Evolutionary conservation across 2,888 invertebrate species (phyloP).

Genomic region (Bhutanitis thaidina): DNA sequence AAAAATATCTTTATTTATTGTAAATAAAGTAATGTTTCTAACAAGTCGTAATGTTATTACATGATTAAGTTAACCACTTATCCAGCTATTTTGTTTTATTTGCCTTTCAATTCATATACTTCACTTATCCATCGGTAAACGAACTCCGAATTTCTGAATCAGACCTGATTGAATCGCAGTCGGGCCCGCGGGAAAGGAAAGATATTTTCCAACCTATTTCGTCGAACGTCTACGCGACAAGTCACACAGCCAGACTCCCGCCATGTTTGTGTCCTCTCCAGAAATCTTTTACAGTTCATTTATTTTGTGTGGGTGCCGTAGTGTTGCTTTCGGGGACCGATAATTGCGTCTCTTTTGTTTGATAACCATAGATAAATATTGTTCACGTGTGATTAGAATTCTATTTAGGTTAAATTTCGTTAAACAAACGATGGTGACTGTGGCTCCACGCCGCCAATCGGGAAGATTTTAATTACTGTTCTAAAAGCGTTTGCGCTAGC

Average conservation of each 20-base stretch:
- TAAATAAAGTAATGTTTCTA: no score
- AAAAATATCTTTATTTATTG: no score
- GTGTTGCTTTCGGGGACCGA: conserved; percentile 37
- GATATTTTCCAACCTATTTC: conserved; percentile 76
- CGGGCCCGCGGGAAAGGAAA: conserved; percentile 69
- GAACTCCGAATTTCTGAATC: conserved; percentile 76
- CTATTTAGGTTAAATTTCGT: no score
- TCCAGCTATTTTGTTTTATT: conserved; percentile 44
- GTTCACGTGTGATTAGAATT: no score
- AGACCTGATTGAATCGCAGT: conserved; percentile 74
- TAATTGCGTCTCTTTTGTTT: conserved; percentile 19
- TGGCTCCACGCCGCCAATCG: no score
- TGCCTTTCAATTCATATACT: conserved; percentile 47
- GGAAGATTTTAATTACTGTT: no score
- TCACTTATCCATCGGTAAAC: conserved; percentile 65
- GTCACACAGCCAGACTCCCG: conserved; percentile 32
- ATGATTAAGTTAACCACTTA: no score
- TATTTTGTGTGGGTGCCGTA: conserved; percentile 63
- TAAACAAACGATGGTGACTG: no score
- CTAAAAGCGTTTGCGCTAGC: no score
- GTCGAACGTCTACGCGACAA: conserved; percentile 51
- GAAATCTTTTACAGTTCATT: conserved; percentile 73
- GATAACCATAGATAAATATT: background rate
- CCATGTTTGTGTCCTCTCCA: conserved; percentile 64
- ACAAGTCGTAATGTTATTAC: no score